Evolutionary conservation across 2,888 invertebrate species (phyloP).

Genomic region (Hedya salicella): DNA sequence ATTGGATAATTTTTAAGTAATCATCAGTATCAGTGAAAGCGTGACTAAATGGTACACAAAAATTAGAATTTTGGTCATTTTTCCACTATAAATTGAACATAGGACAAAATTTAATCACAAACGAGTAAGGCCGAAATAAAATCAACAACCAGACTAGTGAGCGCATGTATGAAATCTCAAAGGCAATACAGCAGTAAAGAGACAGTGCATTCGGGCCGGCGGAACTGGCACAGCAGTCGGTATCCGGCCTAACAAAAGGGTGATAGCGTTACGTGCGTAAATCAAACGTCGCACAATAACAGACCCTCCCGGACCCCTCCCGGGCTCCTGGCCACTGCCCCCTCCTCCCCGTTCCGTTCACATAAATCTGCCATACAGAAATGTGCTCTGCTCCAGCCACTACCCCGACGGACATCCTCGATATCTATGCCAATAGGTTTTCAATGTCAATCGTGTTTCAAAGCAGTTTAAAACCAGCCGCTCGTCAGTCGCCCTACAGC

Average conservation of each 20-base stretch:
- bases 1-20: no score
- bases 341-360: conserved; percentile 68
- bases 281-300: conserved; percentile 84
- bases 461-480: conserved; percentile 58
- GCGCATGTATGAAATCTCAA: conserved; percentile 33
- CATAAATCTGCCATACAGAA: conserved; percentile 82
- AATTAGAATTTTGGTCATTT: not conserved
- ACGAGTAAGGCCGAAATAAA: conserved; percentile 21
- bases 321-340: conserved; percentile 67
- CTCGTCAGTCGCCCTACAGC: conserved; percentile 57
- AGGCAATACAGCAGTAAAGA: conserved; percentile 52
- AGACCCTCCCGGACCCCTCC: conserved; percentile 71
- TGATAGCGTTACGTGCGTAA: conserved; percentile 84
- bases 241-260: conserved; percentile 82
- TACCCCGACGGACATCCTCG: conserved; percentile 65
- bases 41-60: not conserved
- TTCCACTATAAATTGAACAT: conserved; percentile 9
- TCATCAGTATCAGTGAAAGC: no score
- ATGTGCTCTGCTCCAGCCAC: conserved; percentile 70
- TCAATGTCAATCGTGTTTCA: conserved; percentile 66
- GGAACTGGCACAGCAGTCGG: conserved; percentile 80
- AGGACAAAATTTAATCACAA: conserved; percentile 18
- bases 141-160: conserved; percentile 23
- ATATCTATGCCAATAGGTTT: conserved; percentile 78
- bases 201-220: conserved; percentile 69